Base-by-base conservation (phyloP, 2,888 invertebrate species). In the Gastrophysa polygoni region DNA sequence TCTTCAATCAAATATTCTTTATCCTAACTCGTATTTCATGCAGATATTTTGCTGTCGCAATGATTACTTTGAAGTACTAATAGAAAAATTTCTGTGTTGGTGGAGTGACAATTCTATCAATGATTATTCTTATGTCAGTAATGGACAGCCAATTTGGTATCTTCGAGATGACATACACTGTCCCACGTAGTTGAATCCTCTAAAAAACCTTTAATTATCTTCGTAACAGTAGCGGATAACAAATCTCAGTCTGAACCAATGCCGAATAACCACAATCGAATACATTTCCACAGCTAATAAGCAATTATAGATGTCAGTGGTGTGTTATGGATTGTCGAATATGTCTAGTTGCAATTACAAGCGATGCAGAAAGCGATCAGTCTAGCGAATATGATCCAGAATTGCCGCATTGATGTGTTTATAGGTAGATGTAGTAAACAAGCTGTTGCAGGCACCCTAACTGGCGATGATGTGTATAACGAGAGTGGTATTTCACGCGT, bases 391-490 rank as follows among this genome's bases (percentile, higher is more conserved):
- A 69, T 71, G 71, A 74, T 73, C 72, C 70, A 72, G 69, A 74
- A 73, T 73, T 74, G 73, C 71, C 68, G 67, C 71, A 73, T 71
- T 73, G 74, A 73, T 72, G 71, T 70, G 71, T 20, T 71, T 71
- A 72, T 72, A 74, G 73, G 71, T 76, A 76, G 75, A 75, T 74
- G 73, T 72, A 69, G 71, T 74, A 78, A 79, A 79, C 78, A 78
- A 77, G 79, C 78, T 78, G 79, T 78, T 79, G 78, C 78, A 78
- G 43, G 7, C 32, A 51, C 29, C 32, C 51, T 21, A 20, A 10
- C 38, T 52, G 11, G 32, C 51, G 34, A 51, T 29, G 38, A 38
- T 38, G 14, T 32, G 32, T 34, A 18, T 29, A 51, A 51, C 51
- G 51, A 51, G 38, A n/a, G 6, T 38, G 14, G 38, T 38, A 11